Evolutionary conservation across 53 echinoderm and acorn worm genomes (phyloP).

Genomic region (Zoroaster sp.): DNA sequence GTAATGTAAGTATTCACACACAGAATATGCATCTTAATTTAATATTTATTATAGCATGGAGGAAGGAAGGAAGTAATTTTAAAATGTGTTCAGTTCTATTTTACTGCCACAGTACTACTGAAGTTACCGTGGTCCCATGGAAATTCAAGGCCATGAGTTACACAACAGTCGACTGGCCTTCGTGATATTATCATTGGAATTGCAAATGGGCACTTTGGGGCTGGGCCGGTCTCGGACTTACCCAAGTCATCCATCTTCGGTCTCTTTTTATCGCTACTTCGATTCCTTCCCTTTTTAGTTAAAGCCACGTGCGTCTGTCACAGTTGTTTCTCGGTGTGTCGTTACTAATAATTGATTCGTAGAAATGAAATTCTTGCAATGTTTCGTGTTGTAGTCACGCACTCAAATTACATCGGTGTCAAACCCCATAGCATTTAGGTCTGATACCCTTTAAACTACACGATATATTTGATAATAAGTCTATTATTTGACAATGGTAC

Average conservation of each 20-base stretch:
- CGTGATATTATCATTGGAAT: too few species aligned
- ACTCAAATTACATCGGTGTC: slow-evolving; percentile 24
- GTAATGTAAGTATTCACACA: too few species aligned
- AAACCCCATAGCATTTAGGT: not conserved
- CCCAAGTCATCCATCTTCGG: slow-evolving; percentile 51
- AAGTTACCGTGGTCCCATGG: too few species aligned
- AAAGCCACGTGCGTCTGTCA: not conserved
- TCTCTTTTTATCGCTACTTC: not conserved
- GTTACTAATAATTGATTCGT: not conserved
- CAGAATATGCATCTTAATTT: too few species aligned
- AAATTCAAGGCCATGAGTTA: too few species aligned
- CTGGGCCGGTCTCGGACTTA: slow-evolving; percentile 1
- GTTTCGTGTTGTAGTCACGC: slow-evolving; percentile 34
- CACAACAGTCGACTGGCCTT: too few species aligned
- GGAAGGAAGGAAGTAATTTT: not conserved
- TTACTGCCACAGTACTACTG: not conserved
- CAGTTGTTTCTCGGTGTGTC: not conserved
- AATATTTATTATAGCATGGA: too few species aligned
- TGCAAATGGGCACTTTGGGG: too few species aligned
- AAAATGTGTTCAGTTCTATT: not conserved
- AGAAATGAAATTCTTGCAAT: not conserved
- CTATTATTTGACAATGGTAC: not conserved
- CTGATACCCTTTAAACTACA: not conserved
- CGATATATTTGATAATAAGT: not conserved
- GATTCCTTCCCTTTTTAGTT: not conserved